A percentile compares a stretch with the other conserved stretches of the same genome.
Conservation (phyloP, 2,797 vertebrate genomes). For the Pelochelys cantorii region DNA sequence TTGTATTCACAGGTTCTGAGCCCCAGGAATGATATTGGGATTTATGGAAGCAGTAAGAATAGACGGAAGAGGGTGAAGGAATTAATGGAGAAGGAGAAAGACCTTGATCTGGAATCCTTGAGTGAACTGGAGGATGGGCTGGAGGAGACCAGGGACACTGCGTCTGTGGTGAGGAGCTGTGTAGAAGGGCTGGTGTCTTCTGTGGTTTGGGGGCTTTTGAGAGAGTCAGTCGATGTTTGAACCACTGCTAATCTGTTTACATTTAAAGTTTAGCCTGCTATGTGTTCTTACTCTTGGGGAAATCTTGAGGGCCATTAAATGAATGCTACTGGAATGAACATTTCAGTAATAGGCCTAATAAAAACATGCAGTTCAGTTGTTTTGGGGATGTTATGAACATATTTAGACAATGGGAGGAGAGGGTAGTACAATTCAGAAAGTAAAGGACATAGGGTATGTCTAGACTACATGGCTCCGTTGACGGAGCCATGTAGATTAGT, state of each 20-base stretch:
- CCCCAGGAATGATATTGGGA: slow-evolving; percentile 93
- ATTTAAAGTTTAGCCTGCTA: not conserved
- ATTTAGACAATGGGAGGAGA: not conserved
- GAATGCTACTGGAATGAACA: not conserved
- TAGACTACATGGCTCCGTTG: too few relatives aligned
- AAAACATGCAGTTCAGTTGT: not conserved
- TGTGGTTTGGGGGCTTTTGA: accelerated
- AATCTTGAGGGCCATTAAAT: not conserved
- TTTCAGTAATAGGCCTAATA: accelerated
- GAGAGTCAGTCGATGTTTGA: not conserved
- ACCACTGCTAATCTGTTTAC: not conserved
- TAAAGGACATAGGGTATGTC: not conserved
- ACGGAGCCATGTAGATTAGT: too few relatives aligned
- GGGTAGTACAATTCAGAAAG: not conserved
- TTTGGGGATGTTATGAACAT: not conserved
- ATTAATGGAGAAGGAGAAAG: slow-evolving; percentile 92
- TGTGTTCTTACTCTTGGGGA: not conserved
- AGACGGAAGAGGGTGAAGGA: slow-evolving; percentile 94
- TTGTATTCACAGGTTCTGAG: slow-evolving; percentile 88
- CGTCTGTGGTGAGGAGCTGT: slow-evolving; percentile 86
- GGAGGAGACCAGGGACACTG: slow-evolving; percentile 92
- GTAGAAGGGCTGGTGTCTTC: not conserved
- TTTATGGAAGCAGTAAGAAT: slow-evolving; percentile 95
- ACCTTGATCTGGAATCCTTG: slow-evolving; percentile 89
- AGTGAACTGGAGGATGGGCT: slow-evolving; percentile 92